Conservation (phyloP, 2,888 invertebrate species). For the Steinernema scapterisci region DNA sequence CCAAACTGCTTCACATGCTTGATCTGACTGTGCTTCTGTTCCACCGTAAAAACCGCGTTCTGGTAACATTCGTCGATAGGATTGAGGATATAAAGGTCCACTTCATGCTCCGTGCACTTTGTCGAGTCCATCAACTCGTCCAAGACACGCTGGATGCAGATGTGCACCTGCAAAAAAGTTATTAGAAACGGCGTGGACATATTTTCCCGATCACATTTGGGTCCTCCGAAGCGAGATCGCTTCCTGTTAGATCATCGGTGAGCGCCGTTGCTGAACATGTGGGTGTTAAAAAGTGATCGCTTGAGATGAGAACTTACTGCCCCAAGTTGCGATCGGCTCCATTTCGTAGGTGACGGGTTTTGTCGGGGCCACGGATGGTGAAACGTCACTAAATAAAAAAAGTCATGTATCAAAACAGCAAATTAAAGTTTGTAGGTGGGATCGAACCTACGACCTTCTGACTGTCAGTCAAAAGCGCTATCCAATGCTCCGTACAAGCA, state of each 20-base stretch:
- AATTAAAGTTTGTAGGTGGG: too few species aligned
- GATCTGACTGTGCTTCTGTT: not conserved
- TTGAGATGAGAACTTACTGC: not conserved
- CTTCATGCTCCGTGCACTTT: constrained; percentile 37
- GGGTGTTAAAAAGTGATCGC: not conserved
- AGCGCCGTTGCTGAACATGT: constrained; percentile 14
- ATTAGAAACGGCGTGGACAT: too few species aligned
- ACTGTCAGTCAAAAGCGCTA: too few species aligned
- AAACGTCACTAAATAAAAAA: not conserved
- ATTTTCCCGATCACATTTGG: constrained; percentile 37
- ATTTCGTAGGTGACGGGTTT: not conserved
- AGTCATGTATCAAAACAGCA: not conserved
- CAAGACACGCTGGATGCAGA: constrained; percentile 34
- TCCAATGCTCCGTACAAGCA: too few species aligned
- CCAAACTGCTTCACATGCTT: not conserved
- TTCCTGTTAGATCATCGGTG: not conserved
- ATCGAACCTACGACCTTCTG: too few species aligned
- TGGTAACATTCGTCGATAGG: constrained; percentile 44
- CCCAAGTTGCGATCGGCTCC: not conserved
- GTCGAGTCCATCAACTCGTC: constrained; percentile 35
- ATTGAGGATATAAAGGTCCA: constrained; percentile 38
- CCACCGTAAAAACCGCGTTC: constrained; percentile 30
- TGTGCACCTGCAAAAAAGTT: constrained; percentile 38
- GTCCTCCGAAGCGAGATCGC: constrained; percentile 16
- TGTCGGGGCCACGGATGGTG: not conserved